Percentiles rank a stretch among this genome's conserved stretches.
phyloP scores from a whole-genome alignment of 2,888 invertebrate species.

The Yponomeuta cagnagella region DNA sequence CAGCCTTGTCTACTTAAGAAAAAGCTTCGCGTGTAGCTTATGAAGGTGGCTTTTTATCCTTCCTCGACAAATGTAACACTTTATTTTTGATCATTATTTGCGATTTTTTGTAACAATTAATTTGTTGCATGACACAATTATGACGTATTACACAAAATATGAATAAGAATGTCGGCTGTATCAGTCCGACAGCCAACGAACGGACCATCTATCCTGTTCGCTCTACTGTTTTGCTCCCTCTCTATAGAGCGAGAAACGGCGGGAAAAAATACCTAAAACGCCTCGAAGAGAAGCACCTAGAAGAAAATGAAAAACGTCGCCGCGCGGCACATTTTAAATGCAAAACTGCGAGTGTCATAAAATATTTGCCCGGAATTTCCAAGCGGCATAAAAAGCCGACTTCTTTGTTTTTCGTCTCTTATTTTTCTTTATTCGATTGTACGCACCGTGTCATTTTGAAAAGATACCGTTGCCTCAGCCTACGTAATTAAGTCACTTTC shows the following conservation, averaged over 20 bases:
- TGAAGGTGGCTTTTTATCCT: no score
- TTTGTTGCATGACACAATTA: no score
- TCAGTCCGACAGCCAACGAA: not conserved
- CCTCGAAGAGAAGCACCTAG: not conserved
- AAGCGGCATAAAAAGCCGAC: not conserved
- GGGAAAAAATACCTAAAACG: not conserved
- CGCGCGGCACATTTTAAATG: conserved; percentile 14
- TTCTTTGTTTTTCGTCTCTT: not conserved
- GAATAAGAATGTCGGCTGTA: no score
- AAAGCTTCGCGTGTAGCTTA: no score
- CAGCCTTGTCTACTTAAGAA: no score
- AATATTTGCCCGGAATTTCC: conserved; percentile 12
- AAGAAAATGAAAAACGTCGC: conserved; percentile 13
- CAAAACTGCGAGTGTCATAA: conserved; percentile 16
- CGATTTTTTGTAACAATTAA: no score
- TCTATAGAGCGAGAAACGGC: not conserved
- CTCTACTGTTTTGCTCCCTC: not conserved
- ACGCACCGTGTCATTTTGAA: not conserved
- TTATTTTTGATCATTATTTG: no score
- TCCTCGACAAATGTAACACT: no score
- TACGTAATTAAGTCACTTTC: not conserved
- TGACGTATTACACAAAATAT: no score
- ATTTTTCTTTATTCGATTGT: not conserved
- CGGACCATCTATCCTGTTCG: not conserved
- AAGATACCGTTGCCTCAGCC: not conserved